phyloP scores from a whole-genome alignment of 2,888 invertebrate genomes.

The Formica aserva region DNA sequence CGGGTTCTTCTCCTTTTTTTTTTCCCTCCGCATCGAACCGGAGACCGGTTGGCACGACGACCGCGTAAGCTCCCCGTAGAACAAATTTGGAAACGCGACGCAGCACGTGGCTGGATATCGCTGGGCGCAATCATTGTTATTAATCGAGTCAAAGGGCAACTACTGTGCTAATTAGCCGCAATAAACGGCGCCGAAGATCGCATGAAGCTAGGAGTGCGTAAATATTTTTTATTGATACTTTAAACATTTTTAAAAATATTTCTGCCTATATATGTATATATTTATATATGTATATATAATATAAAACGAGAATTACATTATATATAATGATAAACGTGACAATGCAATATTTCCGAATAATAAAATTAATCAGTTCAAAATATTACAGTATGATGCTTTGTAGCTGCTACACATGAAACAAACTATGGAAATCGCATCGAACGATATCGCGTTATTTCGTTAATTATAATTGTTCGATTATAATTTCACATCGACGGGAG shows the following conservation, averaged over 20 bases:
- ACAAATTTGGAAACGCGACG: conserved; percentile 66
- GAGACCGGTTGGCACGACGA: conserved; percentile 34
- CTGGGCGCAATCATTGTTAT: conserved; percentile 62
- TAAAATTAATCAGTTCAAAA: conserved; percentile 28
- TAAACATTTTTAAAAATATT: not conserved
- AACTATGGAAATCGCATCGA: conserved; percentile 36
- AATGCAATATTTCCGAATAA: conserved; percentile 13
- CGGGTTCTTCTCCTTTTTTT: conserved; percentile 37
- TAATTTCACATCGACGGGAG: conserved; percentile 34
- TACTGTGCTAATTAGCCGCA: conserved; percentile 59
- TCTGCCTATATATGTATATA: not conserved
- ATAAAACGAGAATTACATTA: not conserved
- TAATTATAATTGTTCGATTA: conserved; percentile 48
- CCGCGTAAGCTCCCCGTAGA: conserved; percentile 27
- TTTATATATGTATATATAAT: not conserved
- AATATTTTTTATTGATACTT: not conserved
- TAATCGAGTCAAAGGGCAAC: conserved; percentile 64
- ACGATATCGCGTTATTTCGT: conserved; percentile 41
- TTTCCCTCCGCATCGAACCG: not conserved
- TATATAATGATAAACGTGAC: conserved; percentile 1
- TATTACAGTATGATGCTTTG: conserved; percentile 34
- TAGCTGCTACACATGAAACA: not conserved
- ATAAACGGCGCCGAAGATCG: conserved; percentile 22
- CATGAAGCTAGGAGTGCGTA: not conserved
- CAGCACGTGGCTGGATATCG: conserved; percentile 65